phyloP scores from a whole-genome alignment of 2,113 vertebrate genomes.

The Eurystomus gularis region DNA sequence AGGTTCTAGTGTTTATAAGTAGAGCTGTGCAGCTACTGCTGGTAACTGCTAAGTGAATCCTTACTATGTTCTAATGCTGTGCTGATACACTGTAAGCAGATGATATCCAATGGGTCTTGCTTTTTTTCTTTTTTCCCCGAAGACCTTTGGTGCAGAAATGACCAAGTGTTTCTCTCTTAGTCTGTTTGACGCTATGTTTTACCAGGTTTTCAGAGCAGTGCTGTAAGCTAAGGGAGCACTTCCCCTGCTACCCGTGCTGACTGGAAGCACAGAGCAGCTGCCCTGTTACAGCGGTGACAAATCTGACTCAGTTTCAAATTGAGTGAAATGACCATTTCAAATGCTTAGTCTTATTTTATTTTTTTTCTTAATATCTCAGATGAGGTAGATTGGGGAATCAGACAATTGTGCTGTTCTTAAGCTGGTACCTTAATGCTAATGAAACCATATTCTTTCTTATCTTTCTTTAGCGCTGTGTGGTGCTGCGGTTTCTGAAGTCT shows the following conservation, averaged over 20 bases:
- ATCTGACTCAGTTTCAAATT: background rate
- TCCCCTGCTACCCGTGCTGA: background rate
- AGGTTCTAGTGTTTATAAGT: background rate
- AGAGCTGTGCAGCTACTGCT: background rate
- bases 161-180: background rate
- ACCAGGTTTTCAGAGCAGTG: background rate
- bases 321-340: background rate
- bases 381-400: background rate
- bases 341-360: background rate
- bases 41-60: background rate
- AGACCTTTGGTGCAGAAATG: background rate
- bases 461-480: constrained; percentile 84
- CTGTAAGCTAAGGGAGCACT: background rate
- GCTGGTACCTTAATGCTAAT: background rate
- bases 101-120: background rate
- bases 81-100: background rate
- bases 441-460: background rate
- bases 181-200: background rate
- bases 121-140: background rate
- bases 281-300: background rate
- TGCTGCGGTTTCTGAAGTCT: constrained; percentile 92
- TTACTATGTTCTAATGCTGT: background rate
- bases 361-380: background rate
- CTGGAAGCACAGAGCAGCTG: background rate
- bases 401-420: background rate